Conservation (phyloP, 2,797 vertebrate species). For the Podarcis lilfordi region DNA sequence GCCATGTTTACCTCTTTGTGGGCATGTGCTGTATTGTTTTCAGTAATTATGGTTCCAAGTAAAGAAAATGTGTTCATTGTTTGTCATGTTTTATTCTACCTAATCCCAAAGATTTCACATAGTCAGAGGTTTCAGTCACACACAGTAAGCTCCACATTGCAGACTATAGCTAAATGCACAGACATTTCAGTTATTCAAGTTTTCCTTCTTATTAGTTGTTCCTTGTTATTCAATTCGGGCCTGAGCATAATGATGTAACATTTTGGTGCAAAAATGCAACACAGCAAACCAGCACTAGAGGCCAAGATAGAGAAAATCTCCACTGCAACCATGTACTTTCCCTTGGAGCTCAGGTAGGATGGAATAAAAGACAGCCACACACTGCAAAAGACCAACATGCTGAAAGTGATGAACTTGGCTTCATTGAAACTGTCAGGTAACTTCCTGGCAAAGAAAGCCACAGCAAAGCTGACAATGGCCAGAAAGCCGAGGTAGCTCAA, state of each 20-base stretch:
- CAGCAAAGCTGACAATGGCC: not conserved
- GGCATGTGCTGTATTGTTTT: no score
- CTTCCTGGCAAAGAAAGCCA: not conserved
- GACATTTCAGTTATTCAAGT: not conserved
- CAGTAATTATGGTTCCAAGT: no score
- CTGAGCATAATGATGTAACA: not conserved
- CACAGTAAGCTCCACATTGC: no score
- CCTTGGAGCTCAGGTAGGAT: not conserved
- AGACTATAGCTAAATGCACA: no score
- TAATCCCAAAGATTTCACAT: no score
- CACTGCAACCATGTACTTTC: not conserved
- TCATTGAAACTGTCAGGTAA: not conserved
- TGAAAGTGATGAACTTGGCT: not conserved
- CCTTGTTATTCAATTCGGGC: not conserved
- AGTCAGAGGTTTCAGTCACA: no score
- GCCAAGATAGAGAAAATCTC: not conserved
- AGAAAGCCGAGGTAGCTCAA: not conserved
- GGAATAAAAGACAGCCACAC: not conserved
- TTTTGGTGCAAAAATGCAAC: constrained; percentile 23
- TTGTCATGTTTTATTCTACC: no score
- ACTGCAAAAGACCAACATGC: not conserved
- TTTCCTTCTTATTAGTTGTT: not conserved
- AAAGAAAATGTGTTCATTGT: no score
- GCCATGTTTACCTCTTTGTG: no score
- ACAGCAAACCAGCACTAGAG: not conserved